A percentile compares a stretch with the other conserved stretches of the same genome.
These are phyloP conservation scores for Aldabrachelys gigantea DNA, from an alignment of 2,113 vertebrate genomes.

Conservation along the genomic window DNA sequence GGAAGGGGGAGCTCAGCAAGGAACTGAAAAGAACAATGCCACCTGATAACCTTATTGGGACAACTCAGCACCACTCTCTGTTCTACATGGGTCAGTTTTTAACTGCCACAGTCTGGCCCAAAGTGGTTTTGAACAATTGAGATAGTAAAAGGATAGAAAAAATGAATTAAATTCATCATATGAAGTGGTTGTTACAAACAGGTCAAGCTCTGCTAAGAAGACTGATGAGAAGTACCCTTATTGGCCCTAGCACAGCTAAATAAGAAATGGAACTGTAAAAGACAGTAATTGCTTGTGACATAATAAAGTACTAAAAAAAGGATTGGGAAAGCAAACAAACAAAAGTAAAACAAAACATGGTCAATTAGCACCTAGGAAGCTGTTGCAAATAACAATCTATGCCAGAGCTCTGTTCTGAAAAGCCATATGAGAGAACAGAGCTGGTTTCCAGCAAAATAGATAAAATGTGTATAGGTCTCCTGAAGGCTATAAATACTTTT, in stretches of 20 bases:
- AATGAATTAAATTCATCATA: neutral
- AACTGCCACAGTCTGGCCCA: neutral
- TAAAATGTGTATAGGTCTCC: constrained; percentile 9
- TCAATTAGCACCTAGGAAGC: constrained; percentile 12
- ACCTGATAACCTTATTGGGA: neutral
- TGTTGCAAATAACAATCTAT: constrained; percentile 10
- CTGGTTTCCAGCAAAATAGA: constrained; percentile 26
- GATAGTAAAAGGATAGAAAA: neutral
- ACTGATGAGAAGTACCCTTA: neutral
- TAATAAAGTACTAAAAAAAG: neutral
- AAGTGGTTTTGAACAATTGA: neutral
- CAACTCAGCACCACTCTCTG: neutral
- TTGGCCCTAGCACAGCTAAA: neutral
- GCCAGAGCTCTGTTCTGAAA: constrained; percentile 26
- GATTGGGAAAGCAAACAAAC: neutral
- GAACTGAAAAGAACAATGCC: neutral
- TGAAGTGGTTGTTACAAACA: neutral
- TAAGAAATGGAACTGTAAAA: neutral
- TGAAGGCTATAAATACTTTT: constrained; percentile 28
- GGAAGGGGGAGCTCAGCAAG: neutral
- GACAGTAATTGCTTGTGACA: neutral
- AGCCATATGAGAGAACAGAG: constrained; percentile 44
- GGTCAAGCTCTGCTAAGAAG: neutral
- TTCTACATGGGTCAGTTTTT: neutral
- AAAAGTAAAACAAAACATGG: neutral